A percentile compares a stretch with the other conserved stretches of the same genome.
Conservation (phyloP, 1,140 invertebrate species). For the Diorhabda sublineata region DNA sequence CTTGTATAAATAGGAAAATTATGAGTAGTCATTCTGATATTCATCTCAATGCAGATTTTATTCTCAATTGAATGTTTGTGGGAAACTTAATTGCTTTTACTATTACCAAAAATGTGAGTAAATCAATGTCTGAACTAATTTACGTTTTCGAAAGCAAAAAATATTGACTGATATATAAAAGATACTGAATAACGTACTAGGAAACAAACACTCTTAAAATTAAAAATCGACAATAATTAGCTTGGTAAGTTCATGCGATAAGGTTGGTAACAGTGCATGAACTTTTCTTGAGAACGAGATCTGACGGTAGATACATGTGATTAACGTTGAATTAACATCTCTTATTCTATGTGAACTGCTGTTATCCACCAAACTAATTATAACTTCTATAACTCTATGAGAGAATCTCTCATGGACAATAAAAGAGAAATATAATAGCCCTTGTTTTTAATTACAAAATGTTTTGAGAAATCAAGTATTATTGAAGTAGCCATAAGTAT, state of each 20-base stretch:
- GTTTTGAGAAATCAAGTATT: neutral
- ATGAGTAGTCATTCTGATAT: too few species aligned
- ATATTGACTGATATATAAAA: too few species aligned
- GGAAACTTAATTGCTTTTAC: too few species aligned
- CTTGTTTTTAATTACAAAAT: neutral
- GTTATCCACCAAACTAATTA: constrained; percentile 23
- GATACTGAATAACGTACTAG: neutral
- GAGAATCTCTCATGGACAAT: neutral
- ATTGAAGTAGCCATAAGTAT: too few species aligned
- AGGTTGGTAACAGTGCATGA: constrained; percentile 17
- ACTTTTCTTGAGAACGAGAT: constrained; percentile 24
- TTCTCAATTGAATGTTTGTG: too few species aligned
- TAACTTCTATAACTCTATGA: constrained; percentile 17
- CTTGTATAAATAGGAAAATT: too few species aligned
- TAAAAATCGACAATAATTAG: constrained; percentile 26
- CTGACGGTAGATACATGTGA: constrained; percentile 23
- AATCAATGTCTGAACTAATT: too few species aligned
- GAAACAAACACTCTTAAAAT: constrained; percentile 6
- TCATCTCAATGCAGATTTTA: too few species aligned
- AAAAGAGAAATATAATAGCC: neutral
- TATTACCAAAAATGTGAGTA: too few species aligned
- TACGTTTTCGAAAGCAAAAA: too few species aligned
- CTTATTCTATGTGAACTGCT: constrained; percentile 24
- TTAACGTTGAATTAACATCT: constrained; percentile 27
- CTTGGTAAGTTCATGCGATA: constrained; percentile 26